These are phyloP conservation scores for Pseudomyrmex cubaensis DNA, from an alignment of 1,140 invertebrate genomes.

Conservation along the genomic window DNA sequence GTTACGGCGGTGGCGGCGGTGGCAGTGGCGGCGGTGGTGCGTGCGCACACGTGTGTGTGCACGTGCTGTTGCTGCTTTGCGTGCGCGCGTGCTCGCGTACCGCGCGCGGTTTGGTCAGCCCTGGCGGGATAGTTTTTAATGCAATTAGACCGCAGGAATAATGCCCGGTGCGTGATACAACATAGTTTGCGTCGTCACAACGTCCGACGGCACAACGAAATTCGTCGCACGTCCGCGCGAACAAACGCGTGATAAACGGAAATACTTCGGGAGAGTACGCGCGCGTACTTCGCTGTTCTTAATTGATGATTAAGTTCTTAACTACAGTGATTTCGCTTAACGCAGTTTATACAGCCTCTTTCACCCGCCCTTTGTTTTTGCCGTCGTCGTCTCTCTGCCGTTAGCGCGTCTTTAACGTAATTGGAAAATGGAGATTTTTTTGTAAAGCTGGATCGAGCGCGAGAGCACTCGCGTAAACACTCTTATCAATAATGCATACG, in stretches of 20 bases:
- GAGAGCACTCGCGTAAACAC: background rate
- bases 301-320: conserved; percentile 35
- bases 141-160: conserved; percentile 48
- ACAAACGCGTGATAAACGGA: conserved; percentile 1
- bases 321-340: background rate
- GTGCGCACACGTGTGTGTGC: background rate
- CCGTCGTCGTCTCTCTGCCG: background rate
- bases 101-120: background rate
- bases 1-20: no score
- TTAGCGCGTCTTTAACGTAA: background rate
- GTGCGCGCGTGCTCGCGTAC: background rate
- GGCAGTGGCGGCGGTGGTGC: no score
- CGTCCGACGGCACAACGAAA: background rate
- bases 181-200: conserved; percentile 1
- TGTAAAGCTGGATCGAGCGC: background rate
- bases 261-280: background rate
- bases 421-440: background rate
- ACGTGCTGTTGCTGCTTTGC: background rate
- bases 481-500: no score
- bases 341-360: background rate
- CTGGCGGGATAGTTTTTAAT: conserved; percentile 45
- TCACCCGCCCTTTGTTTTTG: background rate
- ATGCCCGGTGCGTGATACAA: conserved; percentile 43
- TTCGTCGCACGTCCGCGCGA: background rate
- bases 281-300: background rate